phyloP scores from a whole-genome alignment of 1,140 invertebrate genomes.

The Monochamus saltuarius region DNA sequence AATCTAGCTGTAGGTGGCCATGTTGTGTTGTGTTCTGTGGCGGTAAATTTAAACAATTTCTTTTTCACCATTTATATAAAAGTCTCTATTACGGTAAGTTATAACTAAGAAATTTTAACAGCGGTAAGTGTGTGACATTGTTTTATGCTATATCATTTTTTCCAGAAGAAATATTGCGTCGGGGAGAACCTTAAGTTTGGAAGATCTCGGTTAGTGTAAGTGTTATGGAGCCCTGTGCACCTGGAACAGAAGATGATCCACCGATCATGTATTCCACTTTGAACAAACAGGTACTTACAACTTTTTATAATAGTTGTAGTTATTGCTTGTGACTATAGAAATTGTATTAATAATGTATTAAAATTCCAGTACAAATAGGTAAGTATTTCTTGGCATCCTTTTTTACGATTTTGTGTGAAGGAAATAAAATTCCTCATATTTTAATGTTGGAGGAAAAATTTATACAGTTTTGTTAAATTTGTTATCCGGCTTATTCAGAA shows the following conservation, averaged over 20 bases:
- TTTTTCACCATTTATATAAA: conserved; percentile 17
- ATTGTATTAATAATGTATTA: conserved; percentile 10
- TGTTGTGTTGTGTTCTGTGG: conserved; percentile 41
- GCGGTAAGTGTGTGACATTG: not conserved
- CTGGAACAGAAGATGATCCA: conserved; percentile 46
- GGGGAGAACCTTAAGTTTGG: not conserved
- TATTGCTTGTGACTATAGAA: conserved; percentile 12
- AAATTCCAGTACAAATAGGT: conserved; percentile 17
- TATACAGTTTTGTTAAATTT: too few species aligned
- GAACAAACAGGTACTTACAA: conserved; percentile 44
- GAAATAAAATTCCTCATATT: too few species aligned
- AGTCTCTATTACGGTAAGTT: conserved; percentile 27
- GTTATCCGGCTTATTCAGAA: too few species aligned
- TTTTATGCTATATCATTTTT: conserved; percentile 9
- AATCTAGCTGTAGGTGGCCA: conserved; percentile 17
- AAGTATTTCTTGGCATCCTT: conserved; percentile 6
- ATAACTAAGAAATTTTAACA: not conserved
- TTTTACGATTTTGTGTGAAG: too few species aligned
- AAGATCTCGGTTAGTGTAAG: conserved; percentile 18
- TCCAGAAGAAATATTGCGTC: not conserved
- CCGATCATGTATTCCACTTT: conserved; percentile 32
- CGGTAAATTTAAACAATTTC: conserved; percentile 37
- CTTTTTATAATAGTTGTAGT: conserved; percentile 16
- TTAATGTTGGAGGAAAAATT: too few species aligned
- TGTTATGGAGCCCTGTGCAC: conserved; percentile 43